Percentiles rank a stretch among this genome's conserved stretches.
Conservation (phyloP, 2,797 vertebrate species). For the Anguilla obscura region DNA sequence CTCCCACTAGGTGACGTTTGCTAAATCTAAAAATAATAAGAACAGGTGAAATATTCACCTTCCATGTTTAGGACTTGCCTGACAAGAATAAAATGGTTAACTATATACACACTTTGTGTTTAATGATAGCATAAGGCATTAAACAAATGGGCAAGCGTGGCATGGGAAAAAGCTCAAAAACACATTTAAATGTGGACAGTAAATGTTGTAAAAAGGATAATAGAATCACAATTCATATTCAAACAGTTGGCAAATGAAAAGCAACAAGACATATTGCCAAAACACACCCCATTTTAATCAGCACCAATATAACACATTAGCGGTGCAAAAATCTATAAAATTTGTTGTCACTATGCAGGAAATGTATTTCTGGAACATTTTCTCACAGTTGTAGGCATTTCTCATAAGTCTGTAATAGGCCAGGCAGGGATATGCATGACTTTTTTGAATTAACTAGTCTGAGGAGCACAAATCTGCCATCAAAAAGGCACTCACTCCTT, state of each 20-base stretch:
- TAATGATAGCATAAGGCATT: constrained; percentile 33
- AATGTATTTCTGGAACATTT: constrained; percentile 11
- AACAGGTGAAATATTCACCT: neutral
- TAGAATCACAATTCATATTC: neutral
- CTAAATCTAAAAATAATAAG: neutral
- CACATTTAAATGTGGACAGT: constrained; percentile 8
- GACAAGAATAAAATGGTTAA: neutral
- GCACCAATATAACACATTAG: neutral
- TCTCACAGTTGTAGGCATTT: constrained; percentile 16
- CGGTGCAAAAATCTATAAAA: neutral
- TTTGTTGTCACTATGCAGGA: neutral
- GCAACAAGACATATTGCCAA: neutral
- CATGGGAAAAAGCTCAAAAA: neutral
- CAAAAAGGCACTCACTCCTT: constrained; percentile 28
- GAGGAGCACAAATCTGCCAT: constrained; percentile 23
- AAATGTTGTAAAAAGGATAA: neutral
- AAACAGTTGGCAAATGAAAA: neutral
- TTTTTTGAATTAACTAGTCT: constrained; percentile 33
- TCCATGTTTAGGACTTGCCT: neutral
- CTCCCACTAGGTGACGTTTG: neutral
- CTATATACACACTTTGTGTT: neutral
- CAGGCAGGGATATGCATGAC: constrained; percentile 32
- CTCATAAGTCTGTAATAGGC: constrained; percentile 33
- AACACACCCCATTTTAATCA: neutral
- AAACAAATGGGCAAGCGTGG: constrained; percentile 29